Conservation (phyloP, 2,113 vertebrate species). For the Lepus timidus region DNA sequence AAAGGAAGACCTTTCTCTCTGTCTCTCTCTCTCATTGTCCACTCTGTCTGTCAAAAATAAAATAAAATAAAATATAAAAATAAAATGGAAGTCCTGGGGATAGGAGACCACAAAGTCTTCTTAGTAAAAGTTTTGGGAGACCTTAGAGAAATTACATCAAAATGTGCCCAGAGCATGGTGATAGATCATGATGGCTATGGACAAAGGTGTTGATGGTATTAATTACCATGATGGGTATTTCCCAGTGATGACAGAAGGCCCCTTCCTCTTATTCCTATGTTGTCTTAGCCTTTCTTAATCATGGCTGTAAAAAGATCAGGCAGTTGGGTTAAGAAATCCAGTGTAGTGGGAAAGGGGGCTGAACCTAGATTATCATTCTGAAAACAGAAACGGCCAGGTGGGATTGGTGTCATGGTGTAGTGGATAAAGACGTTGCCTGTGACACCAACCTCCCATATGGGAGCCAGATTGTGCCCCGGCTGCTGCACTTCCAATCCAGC, state of each 20-base stretch:
- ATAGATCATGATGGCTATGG: neutral
- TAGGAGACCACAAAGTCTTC: neutral
- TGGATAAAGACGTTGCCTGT: no score
- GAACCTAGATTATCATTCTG: neutral
- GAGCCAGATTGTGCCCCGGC: no score
- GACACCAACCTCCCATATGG: no score
- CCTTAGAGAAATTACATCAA: neutral
- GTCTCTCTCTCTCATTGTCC: no score
- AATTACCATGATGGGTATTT: accelerated
- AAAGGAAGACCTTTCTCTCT: no score
- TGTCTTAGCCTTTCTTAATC: neutral
- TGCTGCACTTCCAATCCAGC: no score
- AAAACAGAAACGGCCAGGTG: no score
- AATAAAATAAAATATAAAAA: no score
- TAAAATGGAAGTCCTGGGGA: neutral
- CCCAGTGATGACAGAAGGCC: neutral
- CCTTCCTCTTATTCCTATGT: neutral
- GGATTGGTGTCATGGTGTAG: no score
- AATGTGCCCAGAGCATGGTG: no score
- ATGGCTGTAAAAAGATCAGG: neutral
- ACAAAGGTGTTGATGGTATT: neutral
- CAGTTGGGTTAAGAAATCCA: neutral
- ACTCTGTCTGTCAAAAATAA: no score
- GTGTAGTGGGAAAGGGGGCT: neutral
- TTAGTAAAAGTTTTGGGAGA: neutral